Percentiles rank a stretch among this genome's conserved stretches.
Evolutionary conservation across 1,140 invertebrate genomes (phyloP).

Genomic region (Eurytemora carolleeae): DNA sequence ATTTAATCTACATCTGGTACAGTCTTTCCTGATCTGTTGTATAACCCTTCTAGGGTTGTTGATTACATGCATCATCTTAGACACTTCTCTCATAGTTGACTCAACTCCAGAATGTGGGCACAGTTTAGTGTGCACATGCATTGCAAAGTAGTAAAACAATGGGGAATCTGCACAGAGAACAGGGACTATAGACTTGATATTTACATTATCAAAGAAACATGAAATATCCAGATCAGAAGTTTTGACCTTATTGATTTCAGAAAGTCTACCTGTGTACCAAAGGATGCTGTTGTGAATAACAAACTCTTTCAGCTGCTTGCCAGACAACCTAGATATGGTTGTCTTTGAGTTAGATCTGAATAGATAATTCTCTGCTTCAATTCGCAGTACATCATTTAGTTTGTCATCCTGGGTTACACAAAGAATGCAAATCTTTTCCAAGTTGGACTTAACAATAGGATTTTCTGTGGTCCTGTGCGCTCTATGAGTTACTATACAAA

Average conservation of each 20-base stretch:
- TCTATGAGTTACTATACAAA: not conserved
- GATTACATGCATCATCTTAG: not conserved
- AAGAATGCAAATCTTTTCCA: not conserved
- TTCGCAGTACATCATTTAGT: not conserved
- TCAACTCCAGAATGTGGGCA: not conserved
- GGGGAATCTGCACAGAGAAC: not conserved
- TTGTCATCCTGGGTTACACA: not conserved
- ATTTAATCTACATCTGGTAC: not conserved
- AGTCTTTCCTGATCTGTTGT: not conserved
- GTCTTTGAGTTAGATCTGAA: not conserved
- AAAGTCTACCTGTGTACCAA: not conserved
- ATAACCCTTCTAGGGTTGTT: not conserved
- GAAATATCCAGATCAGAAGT: not conserved
- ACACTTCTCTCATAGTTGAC: not conserved
- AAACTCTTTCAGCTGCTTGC: not conserved
- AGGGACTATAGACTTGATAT: not conserved
- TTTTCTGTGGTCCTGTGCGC: not conserved
- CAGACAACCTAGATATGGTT: not conserved
- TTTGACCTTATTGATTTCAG: not conserved
- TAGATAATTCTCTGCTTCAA: not conserved
- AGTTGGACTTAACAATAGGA: not conserved
- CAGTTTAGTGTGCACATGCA: not conserved
- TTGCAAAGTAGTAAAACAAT: not conserved
- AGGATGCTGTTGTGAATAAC: not conserved
- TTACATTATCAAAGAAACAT: not conserved